A percentile compares a stretch with the other conserved stretches of the same genome.
Conservation (phyloP, 2,797 vertebrate species). For the Gadopsis bispinosus region DNA sequence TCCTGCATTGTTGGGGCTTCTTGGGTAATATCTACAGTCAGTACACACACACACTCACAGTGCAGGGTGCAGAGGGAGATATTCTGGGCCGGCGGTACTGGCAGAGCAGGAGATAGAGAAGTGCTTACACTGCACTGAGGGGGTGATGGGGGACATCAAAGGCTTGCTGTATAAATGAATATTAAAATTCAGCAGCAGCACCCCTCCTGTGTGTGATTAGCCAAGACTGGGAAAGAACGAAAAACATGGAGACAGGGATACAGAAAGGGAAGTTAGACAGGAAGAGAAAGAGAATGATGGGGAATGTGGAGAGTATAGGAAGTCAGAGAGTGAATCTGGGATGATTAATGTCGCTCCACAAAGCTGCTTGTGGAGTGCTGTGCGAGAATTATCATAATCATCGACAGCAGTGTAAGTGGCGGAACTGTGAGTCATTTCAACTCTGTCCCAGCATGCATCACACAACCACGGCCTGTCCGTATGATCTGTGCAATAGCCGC, state of each 20-base stretch:
- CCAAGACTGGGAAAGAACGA: slow-evolving; percentile 75
- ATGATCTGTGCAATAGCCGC: slow-evolving; percentile 70
- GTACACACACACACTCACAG: slow-evolving; percentile 63
- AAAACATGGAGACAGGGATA: slow-evolving; percentile 66
- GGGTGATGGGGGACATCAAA: slow-evolving; percentile 86
- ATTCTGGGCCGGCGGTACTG: slow-evolving; percentile 80
- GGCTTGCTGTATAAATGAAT: slow-evolving; percentile 85
- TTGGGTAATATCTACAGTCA: slow-evolving; percentile 74
- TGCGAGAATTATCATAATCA: slow-evolving; percentile 79
- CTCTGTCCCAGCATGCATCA: slow-evolving; percentile 65
- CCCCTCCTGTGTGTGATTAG: slow-evolving; percentile 83
- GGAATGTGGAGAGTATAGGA: slow-evolving; percentile 61
- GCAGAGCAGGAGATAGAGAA: slow-evolving; percentile 83
- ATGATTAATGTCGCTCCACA: slow-evolving; percentile 75
- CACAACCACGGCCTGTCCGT: slow-evolving; percentile 65
- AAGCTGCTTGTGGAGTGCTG: slow-evolving; percentile 77
- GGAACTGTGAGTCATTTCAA: slow-evolving; percentile 78
- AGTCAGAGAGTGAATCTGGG: slow-evolving; percentile 75
- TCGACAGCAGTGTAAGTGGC: slow-evolving; percentile 78
- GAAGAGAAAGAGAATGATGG: slow-evolving; percentile 60
- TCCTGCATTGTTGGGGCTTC: slow-evolving; percentile 69
- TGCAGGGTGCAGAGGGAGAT: slow-evolving; percentile 77
- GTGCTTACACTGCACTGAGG: slow-evolving; percentile 84
- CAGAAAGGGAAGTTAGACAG: slow-evolving; percentile 52
- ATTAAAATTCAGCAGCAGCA: slow-evolving; percentile 85